These are phyloP conservation scores for Trematocara nigrifrons DNA, from an alignment of 2,113 vertebrate species.

Conservation along the genomic window DNA sequence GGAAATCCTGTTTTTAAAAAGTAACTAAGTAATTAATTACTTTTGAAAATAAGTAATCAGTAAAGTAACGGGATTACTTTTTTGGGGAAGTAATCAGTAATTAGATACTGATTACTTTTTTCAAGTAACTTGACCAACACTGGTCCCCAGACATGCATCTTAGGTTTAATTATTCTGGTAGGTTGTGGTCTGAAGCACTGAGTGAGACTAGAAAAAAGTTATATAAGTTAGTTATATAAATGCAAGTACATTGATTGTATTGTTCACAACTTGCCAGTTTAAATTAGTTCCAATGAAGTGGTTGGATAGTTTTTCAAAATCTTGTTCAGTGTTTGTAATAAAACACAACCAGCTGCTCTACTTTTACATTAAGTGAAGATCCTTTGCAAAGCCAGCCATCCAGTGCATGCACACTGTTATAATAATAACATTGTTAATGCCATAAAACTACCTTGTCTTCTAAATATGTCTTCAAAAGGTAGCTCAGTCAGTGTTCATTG, in stretches of 20 bases:
- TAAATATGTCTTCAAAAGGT: background rate
- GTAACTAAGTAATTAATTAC: too few relatives aligned
- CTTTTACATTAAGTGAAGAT: background rate
- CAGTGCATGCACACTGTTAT: background rate
- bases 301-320: rapidly evolving
- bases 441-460: background rate
- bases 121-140: too few relatives aligned
- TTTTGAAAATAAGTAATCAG: too few relatives aligned
- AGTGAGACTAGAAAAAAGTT: background rate
- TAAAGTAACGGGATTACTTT: too few relatives aligned
- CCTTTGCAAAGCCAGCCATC: background rate
- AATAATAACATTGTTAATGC: background rate
- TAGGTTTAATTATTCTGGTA: background rate
- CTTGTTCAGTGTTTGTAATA: background rate
- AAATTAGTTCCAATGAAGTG: rapidly evolving
- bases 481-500: background rate
- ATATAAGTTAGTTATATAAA: background rate
- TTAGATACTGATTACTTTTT: too few relatives aligned
- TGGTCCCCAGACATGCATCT: background rate
- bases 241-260: background rate
- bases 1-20: too few relatives aligned
- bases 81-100: too few relatives aligned
- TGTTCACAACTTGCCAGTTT: background rate
- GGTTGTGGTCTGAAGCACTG: background rate
- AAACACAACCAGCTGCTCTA: background rate